Conservation (phyloP, 2,888 invertebrate species). For the Xestoiulus laeticollis region DNA sequence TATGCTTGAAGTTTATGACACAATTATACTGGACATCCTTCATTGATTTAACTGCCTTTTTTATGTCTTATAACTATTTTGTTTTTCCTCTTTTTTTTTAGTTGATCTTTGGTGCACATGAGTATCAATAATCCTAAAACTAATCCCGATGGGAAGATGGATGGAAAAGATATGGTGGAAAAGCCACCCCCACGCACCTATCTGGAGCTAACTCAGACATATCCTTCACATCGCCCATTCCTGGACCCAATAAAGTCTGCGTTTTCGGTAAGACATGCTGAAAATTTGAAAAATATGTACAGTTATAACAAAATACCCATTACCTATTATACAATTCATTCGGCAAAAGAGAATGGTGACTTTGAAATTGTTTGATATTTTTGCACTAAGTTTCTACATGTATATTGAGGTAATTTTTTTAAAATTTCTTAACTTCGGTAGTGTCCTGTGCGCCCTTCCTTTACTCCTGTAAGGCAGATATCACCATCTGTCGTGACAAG, state of each 20-base stretch:
- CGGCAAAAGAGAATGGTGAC: too few species aligned
- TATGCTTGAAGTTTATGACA: too few species aligned
- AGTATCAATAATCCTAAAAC: background rate
- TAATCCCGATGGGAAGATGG: background rate
- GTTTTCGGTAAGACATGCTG: background rate
- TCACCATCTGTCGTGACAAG: background rate
- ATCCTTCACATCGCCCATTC: background rate
- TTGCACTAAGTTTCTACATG: too few species aligned
- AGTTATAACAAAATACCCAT: too few species aligned
- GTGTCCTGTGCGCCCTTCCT: background rate
- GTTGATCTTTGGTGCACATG: background rate
- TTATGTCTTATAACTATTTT: background rate
- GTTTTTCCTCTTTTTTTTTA: background rate
- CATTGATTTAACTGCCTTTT: too few species aligned
- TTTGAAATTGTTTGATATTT: too few species aligned
- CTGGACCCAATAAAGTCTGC: slow-evolving; percentile 8
- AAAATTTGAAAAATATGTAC: too few species aligned
- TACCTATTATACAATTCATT: background rate
- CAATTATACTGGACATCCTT: too few species aligned
- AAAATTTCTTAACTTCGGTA: background rate
- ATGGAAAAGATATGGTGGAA: background rate
- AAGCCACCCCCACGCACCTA: background rate
- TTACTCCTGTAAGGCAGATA: background rate
- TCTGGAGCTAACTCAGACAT: background rate
- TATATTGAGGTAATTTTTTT: too few species aligned